Conservation (phyloP, 2,888 invertebrate genomes). For the Acrobasis consociella region DNA sequence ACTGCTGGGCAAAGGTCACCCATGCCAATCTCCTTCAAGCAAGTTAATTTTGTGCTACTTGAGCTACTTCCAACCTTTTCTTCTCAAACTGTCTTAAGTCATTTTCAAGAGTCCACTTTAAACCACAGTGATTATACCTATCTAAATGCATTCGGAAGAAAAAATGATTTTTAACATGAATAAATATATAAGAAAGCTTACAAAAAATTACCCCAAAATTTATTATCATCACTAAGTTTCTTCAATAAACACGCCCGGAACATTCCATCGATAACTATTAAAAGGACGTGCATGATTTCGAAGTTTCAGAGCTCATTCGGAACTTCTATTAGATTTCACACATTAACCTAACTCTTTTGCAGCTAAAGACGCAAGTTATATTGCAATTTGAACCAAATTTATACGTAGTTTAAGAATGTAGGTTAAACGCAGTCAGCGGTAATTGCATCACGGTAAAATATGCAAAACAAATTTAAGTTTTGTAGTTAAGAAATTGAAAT, state of each 20-base stretch:
- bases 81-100: too few relatives aligned
- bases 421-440: neutral
- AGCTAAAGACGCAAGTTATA: neutral
- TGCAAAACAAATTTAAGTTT: constrained; percentile 21
- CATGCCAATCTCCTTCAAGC: too few relatives aligned
- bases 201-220: too few relatives aligned
- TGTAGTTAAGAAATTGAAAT: constrained; percentile 26
- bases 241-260: neutral
- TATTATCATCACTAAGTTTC: too few relatives aligned
- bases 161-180: too few relatives aligned
- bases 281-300: constrained; percentile 28
- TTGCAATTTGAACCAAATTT: neutral
- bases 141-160: too few relatives aligned
- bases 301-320: neutral
- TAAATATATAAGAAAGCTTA: too few relatives aligned
- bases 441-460: constrained; percentile 14
- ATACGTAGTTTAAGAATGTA: neutral
- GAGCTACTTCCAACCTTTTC: too few relatives aligned
- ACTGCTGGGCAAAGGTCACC: too few relatives aligned
- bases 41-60: too few relatives aligned
- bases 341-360: neutral
- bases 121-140: too few relatives aligned
- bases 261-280: constrained; percentile 11
- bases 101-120: too few relatives aligned
- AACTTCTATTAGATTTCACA: constrained; percentile 4